These are phyloP conservation scores for Coptodon rendalli DNA, from an alignment of 2,113 vertebrate genomes.

Conservation along the genomic window DNA sequence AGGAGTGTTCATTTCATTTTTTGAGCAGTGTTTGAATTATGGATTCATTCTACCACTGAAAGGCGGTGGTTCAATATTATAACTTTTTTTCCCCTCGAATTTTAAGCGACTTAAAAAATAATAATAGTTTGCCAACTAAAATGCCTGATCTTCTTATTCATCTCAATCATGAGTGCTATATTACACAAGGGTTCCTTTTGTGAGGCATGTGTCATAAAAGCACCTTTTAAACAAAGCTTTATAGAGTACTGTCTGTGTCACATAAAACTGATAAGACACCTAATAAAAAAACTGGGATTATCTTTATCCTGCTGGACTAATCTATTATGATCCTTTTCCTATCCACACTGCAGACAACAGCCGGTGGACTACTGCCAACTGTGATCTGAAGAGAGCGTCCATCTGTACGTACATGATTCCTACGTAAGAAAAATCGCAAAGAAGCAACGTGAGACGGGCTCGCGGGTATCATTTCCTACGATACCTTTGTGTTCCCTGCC, in stretches of 20 bases:
- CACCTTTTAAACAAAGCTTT: background rate
- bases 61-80: background rate
- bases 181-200: background rate
- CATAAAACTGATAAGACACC: background rate
- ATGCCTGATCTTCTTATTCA: background rate
- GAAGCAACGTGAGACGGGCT: background rate
- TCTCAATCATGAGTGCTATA: background rate
- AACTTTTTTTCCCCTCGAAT: rapidly evolving
- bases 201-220: background rate
- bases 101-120: background rate
- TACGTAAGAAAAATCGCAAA: conserved; percentile 10
- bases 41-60: background rate
- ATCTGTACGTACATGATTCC: conserved; percentile 50
- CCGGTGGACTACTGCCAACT: conserved; percentile 58
- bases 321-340: background rate
- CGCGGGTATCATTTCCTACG: background rate
- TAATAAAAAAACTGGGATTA: background rate
- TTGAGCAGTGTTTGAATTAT: background rate
- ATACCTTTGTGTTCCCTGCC: background rate
- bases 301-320: background rate
- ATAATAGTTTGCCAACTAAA: background rate
- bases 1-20: background rate
- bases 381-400: conserved; percentile 57
- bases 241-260: background rate
- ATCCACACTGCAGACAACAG: conserved; percentile 45